A percentile compares a stretch with the other conserved stretches of the same genome.
phyloP scores from a whole-genome alignment of 1,140 invertebrate species.

The Neodiprion pinetum region DNA sequence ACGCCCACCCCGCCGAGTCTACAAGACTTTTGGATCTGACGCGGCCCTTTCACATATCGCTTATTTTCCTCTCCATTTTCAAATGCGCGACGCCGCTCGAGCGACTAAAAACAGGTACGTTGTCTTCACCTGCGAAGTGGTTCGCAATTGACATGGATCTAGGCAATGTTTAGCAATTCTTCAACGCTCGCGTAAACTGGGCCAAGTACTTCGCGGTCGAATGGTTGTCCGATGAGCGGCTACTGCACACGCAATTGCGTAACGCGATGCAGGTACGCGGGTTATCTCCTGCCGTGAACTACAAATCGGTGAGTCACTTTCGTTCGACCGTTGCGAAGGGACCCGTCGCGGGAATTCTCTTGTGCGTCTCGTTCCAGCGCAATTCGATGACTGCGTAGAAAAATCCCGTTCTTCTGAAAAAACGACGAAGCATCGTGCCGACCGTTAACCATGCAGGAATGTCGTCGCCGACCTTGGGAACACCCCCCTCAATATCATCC shows the following conservation, averaged over 20 bases:
- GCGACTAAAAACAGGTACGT: constrained; percentile 27
- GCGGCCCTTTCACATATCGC: neutral
- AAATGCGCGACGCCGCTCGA: constrained; percentile 29
- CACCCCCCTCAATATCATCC: neutral
- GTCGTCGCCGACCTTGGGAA: neutral
- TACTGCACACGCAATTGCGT: neutral
- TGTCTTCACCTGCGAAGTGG: neutral
- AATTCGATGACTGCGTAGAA: no score
- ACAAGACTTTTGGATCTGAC: neutral
- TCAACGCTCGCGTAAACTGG: constrained; percentile 47
- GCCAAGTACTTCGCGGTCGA: constrained; percentile 55
- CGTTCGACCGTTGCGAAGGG: neutral
- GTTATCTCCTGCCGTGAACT: neutral
- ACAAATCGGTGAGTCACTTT: neutral
- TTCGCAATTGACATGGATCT: constrained; percentile 41
- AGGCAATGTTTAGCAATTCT: constrained; percentile 45
- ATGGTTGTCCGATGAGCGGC: constrained; percentile 50
- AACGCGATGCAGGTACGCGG: neutral
- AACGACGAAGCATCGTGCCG: neutral
- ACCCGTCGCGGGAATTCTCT: neutral
- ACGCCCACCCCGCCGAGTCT: constrained; percentile 4
- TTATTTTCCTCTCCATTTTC: neutral
- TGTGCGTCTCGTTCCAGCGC: neutral
- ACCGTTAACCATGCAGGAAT: neutral
- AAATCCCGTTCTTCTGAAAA: no score